Evolutionary conservation across 2,113 vertebrate species (phyloP).

Genomic region (Phaethon lepturus): DNA sequence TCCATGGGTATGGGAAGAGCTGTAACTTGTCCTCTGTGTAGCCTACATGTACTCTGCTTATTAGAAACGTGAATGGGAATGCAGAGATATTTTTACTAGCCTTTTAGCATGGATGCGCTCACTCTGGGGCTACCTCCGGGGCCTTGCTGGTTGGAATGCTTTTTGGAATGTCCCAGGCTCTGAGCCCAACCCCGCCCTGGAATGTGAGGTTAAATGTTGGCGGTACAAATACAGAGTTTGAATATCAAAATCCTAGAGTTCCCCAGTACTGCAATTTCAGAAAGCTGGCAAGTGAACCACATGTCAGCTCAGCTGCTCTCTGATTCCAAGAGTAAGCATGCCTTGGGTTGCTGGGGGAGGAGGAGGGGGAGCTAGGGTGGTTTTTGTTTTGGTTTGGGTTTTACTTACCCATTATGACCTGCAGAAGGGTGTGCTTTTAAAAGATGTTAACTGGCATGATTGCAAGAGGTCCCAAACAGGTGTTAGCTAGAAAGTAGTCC

Average conservation of each 20-base stretch:
- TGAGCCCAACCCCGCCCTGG: slow-evolving; percentile 56
- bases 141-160: slow-evolving; percentile 48
- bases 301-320: slow-evolving; percentile 62
- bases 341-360: not conserved
- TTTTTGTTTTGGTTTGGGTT: not conserved
- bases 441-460: not conserved
- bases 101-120: not conserved
- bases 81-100: not conserved
- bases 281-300: slow-evolving; percentile 7
- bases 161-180: slow-evolving; percentile 69
- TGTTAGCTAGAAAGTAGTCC: not conserved
- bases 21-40: not conserved
- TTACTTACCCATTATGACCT: not conserved
- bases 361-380: not conserved
- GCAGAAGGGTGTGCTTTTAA: not conserved
- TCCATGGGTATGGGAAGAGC: not conserved
- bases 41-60: not conserved
- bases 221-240: slow-evolving; percentile 18
- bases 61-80: not conserved
- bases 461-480: slow-evolving; percentile 3
- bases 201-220: slow-evolving; percentile 63
- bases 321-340: not conserved
- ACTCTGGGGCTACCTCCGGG: slow-evolving; percentile 51
- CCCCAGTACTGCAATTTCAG: slow-evolving; percentile 29
- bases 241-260: slow-evolving; percentile 54